These are phyloP conservation scores for Trichogramma evanescens DNA, from an alignment of 2,888 invertebrate genomes.

Conservation along the genomic window DNA sequence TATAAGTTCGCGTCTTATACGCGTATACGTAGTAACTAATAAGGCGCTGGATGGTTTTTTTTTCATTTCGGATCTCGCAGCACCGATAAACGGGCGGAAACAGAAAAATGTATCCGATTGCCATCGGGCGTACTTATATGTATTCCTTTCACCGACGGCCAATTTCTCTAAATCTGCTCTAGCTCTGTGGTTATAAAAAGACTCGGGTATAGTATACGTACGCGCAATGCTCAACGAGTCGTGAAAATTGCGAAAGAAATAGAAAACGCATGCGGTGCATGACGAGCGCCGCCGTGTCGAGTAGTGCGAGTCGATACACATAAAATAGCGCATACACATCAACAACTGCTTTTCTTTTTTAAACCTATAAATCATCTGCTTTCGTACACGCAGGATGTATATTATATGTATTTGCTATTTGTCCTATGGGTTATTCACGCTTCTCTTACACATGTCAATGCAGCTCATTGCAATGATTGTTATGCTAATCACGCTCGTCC, in stretches of 20 bases:
- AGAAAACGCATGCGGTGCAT: slow-evolving; percentile 27
- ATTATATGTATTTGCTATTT: too few species aligned
- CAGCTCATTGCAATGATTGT: slow-evolving; percentile 41
- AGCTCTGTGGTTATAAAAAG: too few species aligned
- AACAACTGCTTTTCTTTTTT: not conserved
- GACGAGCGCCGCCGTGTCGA: slow-evolving; percentile 30
- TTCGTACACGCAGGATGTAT: too few species aligned
- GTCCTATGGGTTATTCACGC: too few species aligned
- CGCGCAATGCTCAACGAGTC: slow-evolving; percentile 12
- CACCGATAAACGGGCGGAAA: slow-evolving; percentile 2
- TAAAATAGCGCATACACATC: not conserved
- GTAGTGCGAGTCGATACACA: not conserved
- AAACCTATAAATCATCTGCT: too few species aligned
- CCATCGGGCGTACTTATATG: slow-evolving; percentile 7
- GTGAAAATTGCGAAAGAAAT: slow-evolving; percentile 21
- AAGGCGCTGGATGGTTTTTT: slow-evolving; percentile 1
- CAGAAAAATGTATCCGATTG: slow-evolving; percentile 11
- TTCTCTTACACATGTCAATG: slow-evolving; percentile 30
- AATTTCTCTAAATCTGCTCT: slow-evolving; percentile 23
- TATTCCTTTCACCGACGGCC: slow-evolving; percentile 18
- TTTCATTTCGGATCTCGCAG: slow-evolving; percentile 12
- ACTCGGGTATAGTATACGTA: too few species aligned
- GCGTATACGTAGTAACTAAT: not conserved
- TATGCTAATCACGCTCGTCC: slow-evolving; percentile 42
- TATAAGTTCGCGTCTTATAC: not conserved